Percentiles rank a stretch among this genome's conserved stretches.
phyloP scores from a whole-genome alignment of 1,140 invertebrate species.

The Helicoverpa zea region DNA sequence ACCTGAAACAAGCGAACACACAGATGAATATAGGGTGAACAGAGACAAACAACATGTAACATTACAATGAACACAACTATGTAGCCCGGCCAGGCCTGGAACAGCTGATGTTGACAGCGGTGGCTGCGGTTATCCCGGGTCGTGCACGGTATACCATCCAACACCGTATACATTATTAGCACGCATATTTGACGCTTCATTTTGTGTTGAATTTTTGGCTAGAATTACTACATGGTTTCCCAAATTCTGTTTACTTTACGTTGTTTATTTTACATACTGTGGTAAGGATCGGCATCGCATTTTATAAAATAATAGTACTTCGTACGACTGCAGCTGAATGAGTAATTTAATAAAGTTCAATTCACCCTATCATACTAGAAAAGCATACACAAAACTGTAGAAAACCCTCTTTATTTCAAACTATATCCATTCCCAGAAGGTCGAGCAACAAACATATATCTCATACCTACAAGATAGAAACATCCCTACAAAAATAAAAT shows the following conservation, averaged over 20 bases:
- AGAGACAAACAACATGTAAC: constrained; percentile 30
- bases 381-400: background rate
- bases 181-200: constrained; percentile 33
- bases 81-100: constrained; percentile 37
- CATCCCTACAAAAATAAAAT: constrained; percentile 47
- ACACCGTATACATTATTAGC: constrained; percentile 45
- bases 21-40: constrained; percentile 18
- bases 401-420: background rate
- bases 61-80: constrained; percentile 42
- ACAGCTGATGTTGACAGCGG: constrained; percentile 67
- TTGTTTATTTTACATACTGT: too few species aligned
- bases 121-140: constrained; percentile 52
- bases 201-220: background rate
- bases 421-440: constrained; percentile 7
- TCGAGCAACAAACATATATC: constrained; percentile 14
- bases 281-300: too few species aligned
- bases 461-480: constrained; percentile 22
- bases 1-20: constrained; percentile 44
- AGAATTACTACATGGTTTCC: background rate
- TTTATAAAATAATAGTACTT: too few species aligned
- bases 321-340: too few species aligned
- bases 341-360: too few species aligned
- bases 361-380: background rate
- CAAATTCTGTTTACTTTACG: background rate
- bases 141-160: constrained; percentile 43